Conservation (phyloP, 2,113 vertebrate species). For the Hippocampus zosterae region DNA sequence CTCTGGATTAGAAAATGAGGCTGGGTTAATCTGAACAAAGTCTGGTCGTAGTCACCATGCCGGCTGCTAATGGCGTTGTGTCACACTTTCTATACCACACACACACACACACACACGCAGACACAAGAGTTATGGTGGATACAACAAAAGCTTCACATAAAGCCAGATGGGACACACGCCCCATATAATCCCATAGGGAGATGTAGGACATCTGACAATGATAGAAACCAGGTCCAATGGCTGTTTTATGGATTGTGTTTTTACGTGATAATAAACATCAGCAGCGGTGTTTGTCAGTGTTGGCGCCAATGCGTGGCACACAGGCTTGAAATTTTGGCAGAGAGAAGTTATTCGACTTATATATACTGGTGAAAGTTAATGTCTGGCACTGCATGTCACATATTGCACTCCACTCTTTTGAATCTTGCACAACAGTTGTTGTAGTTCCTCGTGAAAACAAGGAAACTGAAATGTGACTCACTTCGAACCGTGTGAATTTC, state of each 20-base stretch:
- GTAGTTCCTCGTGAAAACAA: conserved; percentile 1
- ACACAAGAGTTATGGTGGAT: background rate
- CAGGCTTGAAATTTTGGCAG: background rate
- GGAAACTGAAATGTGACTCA: background rate
- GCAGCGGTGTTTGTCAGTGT: background rate
- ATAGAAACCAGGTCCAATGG: conserved; percentile 4
- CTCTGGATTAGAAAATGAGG: conserved; percentile 52
- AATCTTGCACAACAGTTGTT: background rate
- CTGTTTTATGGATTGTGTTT: background rate
- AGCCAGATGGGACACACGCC: conserved; percentile 22
- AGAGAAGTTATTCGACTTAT: background rate
- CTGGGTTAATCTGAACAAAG: conserved; percentile 51
- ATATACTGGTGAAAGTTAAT: background rate
- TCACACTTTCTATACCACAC: conserved; percentile 20
- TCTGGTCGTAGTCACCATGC: conserved; percentile 33
- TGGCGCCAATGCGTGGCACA: background rate
- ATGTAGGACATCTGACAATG: conserved; percentile 14
- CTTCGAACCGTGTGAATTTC: no score
- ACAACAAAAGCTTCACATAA: conserved; percentile 15
- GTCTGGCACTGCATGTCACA: background rate
- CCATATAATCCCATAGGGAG: conserved; percentile 22
- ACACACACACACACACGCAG: background rate
- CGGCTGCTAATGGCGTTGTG: conserved; percentile 23
- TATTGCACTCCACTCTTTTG: background rate
- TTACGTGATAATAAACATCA: background rate